Percentiles rank a stretch among this genome's conserved stretches.
phyloP scores from a whole-genome alignment of 2,888 invertebrate genomes.

The Malthinus flaveolus region DNA sequence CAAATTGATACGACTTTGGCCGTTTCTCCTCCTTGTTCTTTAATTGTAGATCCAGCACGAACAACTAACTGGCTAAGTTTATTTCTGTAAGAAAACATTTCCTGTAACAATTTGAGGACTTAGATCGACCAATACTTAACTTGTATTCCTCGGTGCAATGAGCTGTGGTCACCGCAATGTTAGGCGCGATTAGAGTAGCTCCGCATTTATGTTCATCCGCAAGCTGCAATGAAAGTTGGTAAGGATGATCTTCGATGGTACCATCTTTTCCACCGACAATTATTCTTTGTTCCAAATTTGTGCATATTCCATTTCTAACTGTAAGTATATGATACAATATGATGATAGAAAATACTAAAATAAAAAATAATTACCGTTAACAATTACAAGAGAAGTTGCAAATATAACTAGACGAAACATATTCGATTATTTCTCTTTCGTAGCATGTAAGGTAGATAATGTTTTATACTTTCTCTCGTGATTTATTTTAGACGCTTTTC shows the following conservation, averaged over 20 bases:
- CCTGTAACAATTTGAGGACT: too few species aligned
- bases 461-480: too few species aligned
- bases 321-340: too few species aligned
- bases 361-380: too few species aligned
- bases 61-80: neutral
- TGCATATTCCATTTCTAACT: too few species aligned
- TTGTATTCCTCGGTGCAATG: slow-evolving; percentile 7
- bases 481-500: too few species aligned
- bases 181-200: neutral
- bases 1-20: neutral
- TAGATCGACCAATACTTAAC: neutral
- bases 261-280: slow-evolving; percentile 5
- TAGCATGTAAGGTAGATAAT: too few species aligned
- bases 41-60: slow-evolving; percentile 19
- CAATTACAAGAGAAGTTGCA: too few species aligned
- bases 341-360: too few species aligned
- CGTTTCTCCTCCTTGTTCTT: slow-evolving; percentile 22
- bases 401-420: too few species aligned
- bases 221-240: neutral
- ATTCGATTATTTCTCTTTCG: too few species aligned
- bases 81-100: too few species aligned
- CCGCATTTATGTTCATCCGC: neutral
- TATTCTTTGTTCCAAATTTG: slow-evolving; percentile 1
- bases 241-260: slow-evolving; percentile 9
- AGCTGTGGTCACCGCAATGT: slow-evolving; percentile 9